These are phyloP conservation scores for Dicrurus megarhynchus DNA, from an alignment of 2,113 vertebrate species.

Conservation along the genomic window DNA sequence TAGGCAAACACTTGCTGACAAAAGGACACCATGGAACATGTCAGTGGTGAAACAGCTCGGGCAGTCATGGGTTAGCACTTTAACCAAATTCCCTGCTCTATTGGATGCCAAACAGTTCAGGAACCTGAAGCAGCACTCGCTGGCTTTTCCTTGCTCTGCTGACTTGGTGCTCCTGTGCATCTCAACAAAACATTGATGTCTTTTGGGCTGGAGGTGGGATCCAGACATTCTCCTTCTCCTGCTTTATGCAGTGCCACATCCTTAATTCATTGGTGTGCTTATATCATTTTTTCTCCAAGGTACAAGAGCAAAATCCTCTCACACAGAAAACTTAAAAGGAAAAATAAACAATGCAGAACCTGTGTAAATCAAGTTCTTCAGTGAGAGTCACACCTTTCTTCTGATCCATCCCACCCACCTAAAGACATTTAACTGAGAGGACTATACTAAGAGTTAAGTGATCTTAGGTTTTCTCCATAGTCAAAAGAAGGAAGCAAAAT, in stretches of 20 bases:
- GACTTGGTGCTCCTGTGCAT: neutral
- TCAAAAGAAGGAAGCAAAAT: neutral
- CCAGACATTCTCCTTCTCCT: neutral
- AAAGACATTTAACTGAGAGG: neutral
- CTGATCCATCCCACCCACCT: neutral
- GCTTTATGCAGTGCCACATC: neutral
- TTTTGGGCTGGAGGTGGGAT: neutral
- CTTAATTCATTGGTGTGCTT: neutral
- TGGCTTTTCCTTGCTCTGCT: neutral
- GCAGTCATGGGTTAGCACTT: neutral
- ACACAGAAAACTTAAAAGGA: neutral
- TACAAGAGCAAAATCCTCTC: neutral
- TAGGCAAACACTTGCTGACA: neutral
- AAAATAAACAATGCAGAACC: neutral
- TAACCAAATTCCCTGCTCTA: neutral
- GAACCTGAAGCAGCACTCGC: neutral
- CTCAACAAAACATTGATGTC: neutral
- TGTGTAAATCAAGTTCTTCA: neutral
- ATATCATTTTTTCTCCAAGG: neutral
- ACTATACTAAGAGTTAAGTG: neutral
- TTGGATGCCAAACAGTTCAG: neutral
- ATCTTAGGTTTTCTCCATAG: neutral
- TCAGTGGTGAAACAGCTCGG: neutral
- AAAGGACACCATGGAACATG: neutral
- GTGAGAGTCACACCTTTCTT: neutral